Evolutionary conservation across 1,140 invertebrate genomes (phyloP).

Genomic region (Euwallacea fornicatus): DNA sequence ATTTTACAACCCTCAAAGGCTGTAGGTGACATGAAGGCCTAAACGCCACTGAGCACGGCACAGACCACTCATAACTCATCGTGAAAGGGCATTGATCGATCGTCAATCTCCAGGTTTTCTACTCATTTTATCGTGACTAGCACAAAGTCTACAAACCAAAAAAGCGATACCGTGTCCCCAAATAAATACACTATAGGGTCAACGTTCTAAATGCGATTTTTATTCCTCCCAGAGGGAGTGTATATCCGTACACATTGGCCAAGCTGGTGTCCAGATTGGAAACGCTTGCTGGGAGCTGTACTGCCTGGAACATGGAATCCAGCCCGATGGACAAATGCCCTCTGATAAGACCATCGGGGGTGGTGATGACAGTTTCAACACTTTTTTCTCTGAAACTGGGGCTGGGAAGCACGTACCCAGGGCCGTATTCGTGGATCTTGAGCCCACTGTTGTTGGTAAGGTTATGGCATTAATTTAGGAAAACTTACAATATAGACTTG

Average conservation of each 20-base stretch:
- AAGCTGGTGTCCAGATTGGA: conserved; percentile 88
- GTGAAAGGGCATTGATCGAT: background rate
- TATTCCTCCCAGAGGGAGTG: conserved; percentile 68
- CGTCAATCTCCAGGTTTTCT: background rate
- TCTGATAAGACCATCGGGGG: conserved; percentile 70
- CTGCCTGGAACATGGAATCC: conserved; percentile 88
- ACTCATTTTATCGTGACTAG: background rate
- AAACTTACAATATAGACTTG: background rate
- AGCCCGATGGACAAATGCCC: conserved; percentile 84
- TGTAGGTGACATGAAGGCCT: too few relatives aligned
- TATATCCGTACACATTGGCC: conserved; percentile 85
- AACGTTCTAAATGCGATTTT: background rate
- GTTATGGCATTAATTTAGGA: background rate
- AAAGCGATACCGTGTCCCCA: too few relatives aligned
- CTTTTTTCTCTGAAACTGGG: conserved; percentile 81
- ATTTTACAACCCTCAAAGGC: too few relatives aligned
- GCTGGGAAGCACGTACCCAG: conserved; percentile 73
- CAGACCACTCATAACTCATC: background rate
- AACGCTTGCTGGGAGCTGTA: conserved; percentile 87
- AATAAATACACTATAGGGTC: too few relatives aligned
- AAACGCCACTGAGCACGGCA: too few relatives aligned
- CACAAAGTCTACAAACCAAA: too few relatives aligned
- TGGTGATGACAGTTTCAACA: conserved; percentile 78
- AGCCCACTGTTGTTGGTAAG: conserved; percentile 70
- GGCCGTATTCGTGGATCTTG: conserved; percentile 68